Base-by-base conservation (phyloP, 2,113 vertebrate species). In the Corythornis madagascariensis region DNA sequence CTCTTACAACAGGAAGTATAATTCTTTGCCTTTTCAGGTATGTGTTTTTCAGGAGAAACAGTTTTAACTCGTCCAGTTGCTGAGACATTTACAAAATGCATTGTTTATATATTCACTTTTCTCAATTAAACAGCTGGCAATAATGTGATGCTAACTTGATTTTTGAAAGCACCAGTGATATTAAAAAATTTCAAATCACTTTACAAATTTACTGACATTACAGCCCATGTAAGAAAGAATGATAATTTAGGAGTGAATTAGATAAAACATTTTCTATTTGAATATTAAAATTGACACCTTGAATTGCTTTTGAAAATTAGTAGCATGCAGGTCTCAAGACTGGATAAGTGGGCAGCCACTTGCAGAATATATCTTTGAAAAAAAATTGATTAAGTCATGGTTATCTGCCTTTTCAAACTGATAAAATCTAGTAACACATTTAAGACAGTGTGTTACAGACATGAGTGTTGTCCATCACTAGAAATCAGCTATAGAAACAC, bases 1-100 rank as follows among this genome's bases (percentile, higher is more conserved):
- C 99, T 69, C 98, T 99, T 28, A 98, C 97, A 57, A 98, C 98
- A 5, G 98, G 98, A 76, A 98, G 98, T 57, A 96, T 98, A 82
- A 98, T 99, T 92, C 98, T 99, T 88, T 99, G 98, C 79, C 92
- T 99, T 83, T 98, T 98, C 97, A 97, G 98, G 98, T 98, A 94
- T 89, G 98, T 88, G 55, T 71, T 80, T 92, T 82, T 78, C n/a
- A 11, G 45, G 2, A 80, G 8, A 65, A 43, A 56, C 0, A 2
- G 9, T 38, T 72, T 84, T 79, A 69, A 59, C 22, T 56, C 10
- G 20, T 38, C 24, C 77, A 26, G 20, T 71, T 79, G 25, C 69
- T 60, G 21, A 74, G 45, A 25, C 57, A 26, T 43, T 86, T 90
- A 56, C 31, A 53, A 91, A 76, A 92, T 38, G 4, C 12, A 9